These are phyloP conservation scores for Phylloscopus whistleri DNA, from an alignment of 2,113 vertebrate species.

Conservation along the genomic window DNA sequence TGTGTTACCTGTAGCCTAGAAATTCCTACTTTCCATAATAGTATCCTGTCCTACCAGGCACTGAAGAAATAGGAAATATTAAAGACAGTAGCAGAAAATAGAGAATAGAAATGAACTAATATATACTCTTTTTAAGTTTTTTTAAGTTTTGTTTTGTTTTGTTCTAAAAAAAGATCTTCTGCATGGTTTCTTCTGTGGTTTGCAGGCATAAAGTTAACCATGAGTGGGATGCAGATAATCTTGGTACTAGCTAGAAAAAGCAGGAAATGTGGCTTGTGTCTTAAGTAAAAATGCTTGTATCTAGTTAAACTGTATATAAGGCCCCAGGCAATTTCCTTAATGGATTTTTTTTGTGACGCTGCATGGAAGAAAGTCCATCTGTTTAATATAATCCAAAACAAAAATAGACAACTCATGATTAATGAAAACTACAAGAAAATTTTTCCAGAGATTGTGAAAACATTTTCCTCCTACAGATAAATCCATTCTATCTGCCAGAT, in stretches of 20 bases:
- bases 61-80: neutral
- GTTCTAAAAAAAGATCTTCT: neutral
- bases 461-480: neutral
- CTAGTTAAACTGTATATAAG: neutral
- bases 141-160: neutral
- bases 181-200: neutral
- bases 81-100: neutral
- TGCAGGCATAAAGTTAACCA: neutral
- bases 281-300: neutral
- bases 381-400: conserved; percentile 20
- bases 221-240: neutral
- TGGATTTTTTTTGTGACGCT: neutral
- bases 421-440: neutral
- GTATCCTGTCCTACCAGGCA: neutral
- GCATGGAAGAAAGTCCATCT: neutral
- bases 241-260: neutral
- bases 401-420: conserved; percentile 20
- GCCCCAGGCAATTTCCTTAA: neutral
- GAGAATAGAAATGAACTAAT: neutral
- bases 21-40: neutral
- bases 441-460: conserved; percentile 39
- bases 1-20: neutral
- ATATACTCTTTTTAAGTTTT: neutral
- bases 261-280: neutral
- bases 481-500: conserved; percentile 31